Percentiles rank a stretch among this genome's conserved stretches.
These are phyloP conservation scores for Monochamus saltuarius DNA, from an alignment of 1,140 invertebrate species.

Conservation along the genomic window DNA sequence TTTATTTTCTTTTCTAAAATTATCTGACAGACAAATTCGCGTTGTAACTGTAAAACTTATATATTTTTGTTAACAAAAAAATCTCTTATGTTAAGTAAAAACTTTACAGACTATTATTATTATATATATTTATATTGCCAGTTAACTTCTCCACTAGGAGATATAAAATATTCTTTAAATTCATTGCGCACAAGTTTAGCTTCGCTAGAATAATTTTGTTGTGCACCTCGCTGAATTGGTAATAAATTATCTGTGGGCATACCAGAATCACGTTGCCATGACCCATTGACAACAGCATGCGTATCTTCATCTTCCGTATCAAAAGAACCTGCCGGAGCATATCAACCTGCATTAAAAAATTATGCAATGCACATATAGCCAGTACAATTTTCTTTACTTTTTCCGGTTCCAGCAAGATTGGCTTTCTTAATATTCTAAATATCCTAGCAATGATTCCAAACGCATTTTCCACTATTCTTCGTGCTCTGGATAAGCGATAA, in stretches of 20 bases:
- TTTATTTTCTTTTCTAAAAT: background rate
- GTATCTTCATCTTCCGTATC: conserved; percentile 21
- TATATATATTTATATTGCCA: conserved; percentile 25
- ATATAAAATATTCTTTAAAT: conserved; percentile 22
- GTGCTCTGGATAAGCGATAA: conserved; percentile 49
- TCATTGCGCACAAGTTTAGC: conserved; percentile 17
- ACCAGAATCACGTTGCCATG: conserved; percentile 16
- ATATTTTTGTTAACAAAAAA: background rate
- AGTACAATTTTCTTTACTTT: conserved; percentile 23
- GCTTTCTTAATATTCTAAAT: conserved; percentile 38
- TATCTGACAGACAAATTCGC: background rate
- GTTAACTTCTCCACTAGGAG: conserved; percentile 12
- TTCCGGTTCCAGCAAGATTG: conserved; percentile 19
- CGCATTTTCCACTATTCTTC: conserved; percentile 53
- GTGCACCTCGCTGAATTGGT: conserved; percentile 1
- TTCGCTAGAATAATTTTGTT: conserved; percentile 10
- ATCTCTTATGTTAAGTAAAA: background rate
- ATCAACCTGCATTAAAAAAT: conserved; percentile 23
- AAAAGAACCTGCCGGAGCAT: conserved; percentile 22
- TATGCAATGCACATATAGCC: conserved; percentile 27
- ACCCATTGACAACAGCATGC: conserved; percentile 6
- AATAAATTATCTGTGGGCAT: conserved; percentile 3
- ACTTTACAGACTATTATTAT: background rate
- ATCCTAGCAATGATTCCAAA: conserved; percentile 38
- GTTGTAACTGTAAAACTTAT: background rate